A percentile compares a stretch with the other conserved stretches of the same genome.
Conservation (phyloP, 2,888 invertebrate species). For the Aquatica leii region DNA sequence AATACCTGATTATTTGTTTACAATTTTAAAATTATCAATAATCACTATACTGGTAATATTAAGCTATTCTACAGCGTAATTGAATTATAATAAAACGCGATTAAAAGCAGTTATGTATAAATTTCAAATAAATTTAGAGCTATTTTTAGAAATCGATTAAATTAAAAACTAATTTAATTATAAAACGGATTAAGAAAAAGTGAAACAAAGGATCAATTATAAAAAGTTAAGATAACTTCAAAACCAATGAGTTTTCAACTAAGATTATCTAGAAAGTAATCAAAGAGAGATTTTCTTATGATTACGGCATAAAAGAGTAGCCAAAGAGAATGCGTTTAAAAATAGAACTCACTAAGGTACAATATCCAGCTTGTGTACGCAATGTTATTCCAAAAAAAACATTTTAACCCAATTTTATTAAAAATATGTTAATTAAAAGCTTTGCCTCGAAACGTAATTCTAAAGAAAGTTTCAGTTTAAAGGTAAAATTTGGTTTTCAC, state of each 20-base stretch:
- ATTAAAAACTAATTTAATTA: neutral
- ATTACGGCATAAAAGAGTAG: neutral
- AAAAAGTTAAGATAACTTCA: constrained; percentile 3
- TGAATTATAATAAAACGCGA: too few relatives aligned
- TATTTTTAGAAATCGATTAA: neutral
- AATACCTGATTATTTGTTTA: too few relatives aligned
- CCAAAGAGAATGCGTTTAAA: constrained; percentile 2
- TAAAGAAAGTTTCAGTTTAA: neutral
- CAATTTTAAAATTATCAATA: too few relatives aligned
- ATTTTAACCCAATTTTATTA: neutral
- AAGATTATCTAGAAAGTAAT: constrained; percentile 11
- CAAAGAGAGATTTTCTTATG: constrained; percentile 11
- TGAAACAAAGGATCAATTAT: neutral
- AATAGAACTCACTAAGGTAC: neutral
- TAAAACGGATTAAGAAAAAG: too few relatives aligned
- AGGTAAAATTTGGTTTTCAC: too few relatives aligned
- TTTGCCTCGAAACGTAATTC: neutral
- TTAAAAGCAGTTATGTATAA: neutral
- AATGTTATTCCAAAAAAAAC: too few relatives aligned
- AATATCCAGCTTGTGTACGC: too few relatives aligned
- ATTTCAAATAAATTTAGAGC: neutral
- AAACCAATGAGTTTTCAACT: constrained; percentile 1
- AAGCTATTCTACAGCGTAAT: too few relatives aligned
- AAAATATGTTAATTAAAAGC: constrained; percentile 10
- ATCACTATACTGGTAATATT: too few relatives aligned